Conservation (phyloP, 2,797 vertebrate species). For the Sebastes matsubarae region DNA sequence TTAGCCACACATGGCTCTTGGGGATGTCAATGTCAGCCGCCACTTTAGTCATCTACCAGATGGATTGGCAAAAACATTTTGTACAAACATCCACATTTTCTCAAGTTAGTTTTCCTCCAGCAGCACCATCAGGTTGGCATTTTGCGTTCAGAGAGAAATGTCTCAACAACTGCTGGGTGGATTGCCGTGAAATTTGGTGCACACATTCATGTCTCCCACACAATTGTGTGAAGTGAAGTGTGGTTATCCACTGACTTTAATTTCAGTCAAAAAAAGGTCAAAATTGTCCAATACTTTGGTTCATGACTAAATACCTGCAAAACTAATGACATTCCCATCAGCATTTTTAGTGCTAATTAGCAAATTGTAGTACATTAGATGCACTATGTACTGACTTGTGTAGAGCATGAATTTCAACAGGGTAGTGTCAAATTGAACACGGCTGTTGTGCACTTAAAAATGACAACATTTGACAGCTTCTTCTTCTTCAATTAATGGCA, state of each 20-base stretch:
- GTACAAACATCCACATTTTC: neutral
- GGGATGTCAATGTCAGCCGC: neutral
- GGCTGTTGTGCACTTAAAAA: neutral
- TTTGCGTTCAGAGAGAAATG: neutral
- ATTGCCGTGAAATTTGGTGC: neutral
- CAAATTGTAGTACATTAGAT: no score
- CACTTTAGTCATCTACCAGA: neutral
- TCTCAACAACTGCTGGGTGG: neutral
- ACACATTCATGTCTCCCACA: neutral
- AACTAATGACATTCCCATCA: no score
- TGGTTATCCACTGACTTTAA: no score
- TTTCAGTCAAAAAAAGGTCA: no score
- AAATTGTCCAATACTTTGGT: no score
- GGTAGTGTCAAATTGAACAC: neutral
- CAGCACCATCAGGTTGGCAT: neutral
- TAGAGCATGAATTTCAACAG: neutral
- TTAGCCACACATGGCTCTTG: neutral
- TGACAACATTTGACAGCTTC: neutral
- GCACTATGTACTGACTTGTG: neutral
- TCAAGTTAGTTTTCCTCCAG: neutral
- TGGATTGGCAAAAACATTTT: neutral
- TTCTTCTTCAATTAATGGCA: neutral
- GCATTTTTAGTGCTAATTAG: no score
- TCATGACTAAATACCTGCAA: no score
- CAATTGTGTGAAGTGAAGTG: no score